Evolutionary conservation across 2,797 vertebrate species (phyloP).

Genomic region (Gambusia yucatana): DNA sequence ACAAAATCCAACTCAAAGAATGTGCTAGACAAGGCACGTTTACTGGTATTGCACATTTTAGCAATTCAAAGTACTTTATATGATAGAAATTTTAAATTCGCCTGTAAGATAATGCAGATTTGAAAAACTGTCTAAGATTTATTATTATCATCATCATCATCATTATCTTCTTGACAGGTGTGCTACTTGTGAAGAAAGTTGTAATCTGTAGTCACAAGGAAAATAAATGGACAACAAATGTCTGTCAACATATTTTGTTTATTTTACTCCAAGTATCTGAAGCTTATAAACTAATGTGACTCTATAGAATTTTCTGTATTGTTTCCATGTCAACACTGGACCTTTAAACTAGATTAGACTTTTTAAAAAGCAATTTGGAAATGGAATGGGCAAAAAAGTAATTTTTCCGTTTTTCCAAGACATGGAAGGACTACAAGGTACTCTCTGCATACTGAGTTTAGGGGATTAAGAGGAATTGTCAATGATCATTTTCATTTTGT

Average conservation of each 20-base stretch:
- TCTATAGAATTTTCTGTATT: neutral
- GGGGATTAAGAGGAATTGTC: slow-evolving; percentile 18
- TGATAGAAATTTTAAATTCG: too few relatives aligned
- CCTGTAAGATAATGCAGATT: neutral
- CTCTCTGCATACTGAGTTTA: neutral
- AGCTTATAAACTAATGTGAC: neutral
- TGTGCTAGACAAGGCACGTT: neutral
- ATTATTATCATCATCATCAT: too few relatives aligned
- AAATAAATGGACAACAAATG: slow-evolving; percentile 16
- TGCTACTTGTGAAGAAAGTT: neutral
- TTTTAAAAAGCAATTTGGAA: neutral
- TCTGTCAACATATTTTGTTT: neutral
- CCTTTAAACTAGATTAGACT: neutral
- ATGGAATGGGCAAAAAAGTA: neutral
- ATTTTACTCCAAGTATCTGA: neutral
- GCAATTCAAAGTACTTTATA: neutral
- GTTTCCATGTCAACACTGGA: neutral
- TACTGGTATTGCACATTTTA: neutral
- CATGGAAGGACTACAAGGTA: neutral
- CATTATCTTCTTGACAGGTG: neutral
- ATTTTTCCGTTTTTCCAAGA: neutral
- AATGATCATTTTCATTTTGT: slow-evolving; percentile 34
- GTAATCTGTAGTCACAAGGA: slow-evolving; percentile 18
- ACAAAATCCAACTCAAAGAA: neutral
- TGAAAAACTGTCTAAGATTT: too few relatives aligned